A percentile compares a stretch with the other conserved stretches of the same genome.
Conservation (phyloP, 2,888 invertebrate genomes). For the Athalia rosae region DNA sequence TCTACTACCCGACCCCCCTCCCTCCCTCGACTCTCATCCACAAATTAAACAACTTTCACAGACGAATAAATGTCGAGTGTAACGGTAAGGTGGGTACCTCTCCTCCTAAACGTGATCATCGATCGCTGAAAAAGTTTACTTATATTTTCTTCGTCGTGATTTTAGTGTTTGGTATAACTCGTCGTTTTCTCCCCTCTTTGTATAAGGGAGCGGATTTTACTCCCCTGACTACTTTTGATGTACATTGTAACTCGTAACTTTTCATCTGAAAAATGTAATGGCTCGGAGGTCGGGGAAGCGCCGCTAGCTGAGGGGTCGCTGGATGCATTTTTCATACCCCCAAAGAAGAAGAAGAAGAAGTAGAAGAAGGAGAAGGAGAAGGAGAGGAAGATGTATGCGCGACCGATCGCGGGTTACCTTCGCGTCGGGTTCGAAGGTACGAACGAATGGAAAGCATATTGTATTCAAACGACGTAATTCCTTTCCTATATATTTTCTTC, state of each 20-base stretch:
- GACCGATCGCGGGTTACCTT: constrained; percentile 7
- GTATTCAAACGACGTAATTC: constrained; percentile 65
- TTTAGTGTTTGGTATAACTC: constrained; percentile 20
- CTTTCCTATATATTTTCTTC: constrained; percentile 48
- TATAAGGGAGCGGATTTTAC: too few relatives aligned
- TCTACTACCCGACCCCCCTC: too few relatives aligned
- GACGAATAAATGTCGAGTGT: neutral
- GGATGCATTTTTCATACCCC: constrained; percentile 72
- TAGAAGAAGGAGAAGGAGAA: constrained; percentile 47
- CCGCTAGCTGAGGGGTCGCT: constrained; percentile 60
- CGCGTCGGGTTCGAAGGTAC: neutral
- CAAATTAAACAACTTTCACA: neutral
- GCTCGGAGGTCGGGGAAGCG: constrained; percentile 51
- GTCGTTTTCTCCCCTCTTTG: too few relatives aligned
- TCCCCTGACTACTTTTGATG: constrained; percentile 22
- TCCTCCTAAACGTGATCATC: too few relatives aligned
- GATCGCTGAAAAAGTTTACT: too few relatives aligned
- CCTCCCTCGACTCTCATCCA: too few relatives aligned
- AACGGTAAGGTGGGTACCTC: too few relatives aligned
- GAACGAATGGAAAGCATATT: constrained; percentile 46
- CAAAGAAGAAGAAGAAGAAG: constrained; percentile 55
- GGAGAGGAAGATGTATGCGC: constrained; percentile 59
- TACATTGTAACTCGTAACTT: constrained; percentile 64
- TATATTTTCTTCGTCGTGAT: too few relatives aligned
- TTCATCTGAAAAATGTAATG: constrained; percentile 69